A percentile compares a stretch with the other conserved stretches of the same genome.
Conservation (phyloP, 1,140 invertebrate genomes). For the Aricia agestis region DNA sequence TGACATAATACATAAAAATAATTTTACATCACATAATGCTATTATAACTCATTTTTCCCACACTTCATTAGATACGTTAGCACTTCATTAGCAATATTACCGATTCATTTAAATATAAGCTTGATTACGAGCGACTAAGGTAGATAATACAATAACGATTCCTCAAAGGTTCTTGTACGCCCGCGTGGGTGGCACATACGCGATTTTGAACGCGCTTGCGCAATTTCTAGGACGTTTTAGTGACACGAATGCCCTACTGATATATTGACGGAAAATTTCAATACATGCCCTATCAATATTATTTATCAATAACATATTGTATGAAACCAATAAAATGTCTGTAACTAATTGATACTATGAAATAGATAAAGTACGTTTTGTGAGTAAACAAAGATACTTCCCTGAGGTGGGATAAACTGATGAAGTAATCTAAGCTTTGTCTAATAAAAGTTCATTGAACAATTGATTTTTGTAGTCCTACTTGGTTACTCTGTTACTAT, state of each 20-base stretch:
- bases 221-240: slow-evolving; percentile 22
- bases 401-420: too few species aligned
- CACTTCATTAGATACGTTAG: background rate
- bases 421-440: too few species aligned
- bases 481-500: too few species aligned
- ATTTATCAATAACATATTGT: too few species aligned
- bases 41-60: background rate
- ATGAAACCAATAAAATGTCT: too few species aligned
- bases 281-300: slow-evolving; percentile 4
- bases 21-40: too few species aligned
- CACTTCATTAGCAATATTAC: background rate
- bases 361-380: background rate
- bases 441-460: too few species aligned
- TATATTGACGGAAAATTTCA: slow-evolving; percentile 18
- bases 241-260: background rate
- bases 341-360: background rate
- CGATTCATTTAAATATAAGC: background rate
- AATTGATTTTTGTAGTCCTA: too few species aligned
- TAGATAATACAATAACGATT: background rate
- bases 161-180: background rate
- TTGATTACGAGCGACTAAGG: background rate
- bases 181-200: slow-evolving; percentile 35
- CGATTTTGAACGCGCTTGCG: slow-evolving; percentile 38
- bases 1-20: too few species aligned
- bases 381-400: background rate